Evolutionary conservation across 2,888 invertebrate genomes (phyloP).

Genomic region (Melanostoma scalare): DNA sequence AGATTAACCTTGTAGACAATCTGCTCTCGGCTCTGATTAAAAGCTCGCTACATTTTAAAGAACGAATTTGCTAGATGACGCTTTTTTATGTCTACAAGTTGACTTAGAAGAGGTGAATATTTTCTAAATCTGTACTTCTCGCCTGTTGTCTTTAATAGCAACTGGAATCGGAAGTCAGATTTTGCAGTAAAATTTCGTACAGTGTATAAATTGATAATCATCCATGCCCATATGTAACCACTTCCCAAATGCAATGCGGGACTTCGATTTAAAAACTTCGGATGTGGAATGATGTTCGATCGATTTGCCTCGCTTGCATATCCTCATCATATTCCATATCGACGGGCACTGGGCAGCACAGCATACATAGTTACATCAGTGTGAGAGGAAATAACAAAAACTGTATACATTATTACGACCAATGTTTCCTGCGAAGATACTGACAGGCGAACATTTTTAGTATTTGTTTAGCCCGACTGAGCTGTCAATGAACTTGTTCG

Average conservation of each 20-base stretch:
- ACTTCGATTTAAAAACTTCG: slow-evolving; percentile 38
- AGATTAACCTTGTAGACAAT: too few relatives aligned
- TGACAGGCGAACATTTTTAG: slow-evolving; percentile 67
- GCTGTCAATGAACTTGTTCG: slow-evolving; percentile 71
- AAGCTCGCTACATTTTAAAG: too few relatives aligned
- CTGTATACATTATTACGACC: slow-evolving; percentile 37
- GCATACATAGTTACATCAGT: slow-evolving; percentile 14
- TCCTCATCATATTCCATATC: slow-evolving; percentile 52
- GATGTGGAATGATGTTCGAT: slow-evolving; percentile 51
- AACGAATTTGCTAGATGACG: too few relatives aligned
- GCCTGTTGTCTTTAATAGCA: too few relatives aligned
- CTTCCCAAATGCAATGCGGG: slow-evolving; percentile 36
- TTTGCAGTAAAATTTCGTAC: neutral
- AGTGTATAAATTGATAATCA: slow-evolving; percentile 38
- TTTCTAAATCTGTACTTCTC: too few relatives aligned
- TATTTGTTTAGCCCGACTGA: slow-evolving; percentile 66
- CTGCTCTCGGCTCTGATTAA: too few relatives aligned
- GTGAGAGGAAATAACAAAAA: slow-evolving; percentile 13
- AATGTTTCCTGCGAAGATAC: slow-evolving; percentile 67
- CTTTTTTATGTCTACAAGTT: too few relatives aligned
- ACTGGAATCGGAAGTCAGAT: too few relatives aligned
- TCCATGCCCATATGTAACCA: slow-evolving; percentile 39
- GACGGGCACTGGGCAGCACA: slow-evolving; percentile 4
- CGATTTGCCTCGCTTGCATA: slow-evolving; percentile 52
- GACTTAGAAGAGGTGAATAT: too few relatives aligned